Evolutionary conservation across 1,140 invertebrate genomes (phyloP).

Genomic region (Gonioctena quinquepunctata): DNA sequence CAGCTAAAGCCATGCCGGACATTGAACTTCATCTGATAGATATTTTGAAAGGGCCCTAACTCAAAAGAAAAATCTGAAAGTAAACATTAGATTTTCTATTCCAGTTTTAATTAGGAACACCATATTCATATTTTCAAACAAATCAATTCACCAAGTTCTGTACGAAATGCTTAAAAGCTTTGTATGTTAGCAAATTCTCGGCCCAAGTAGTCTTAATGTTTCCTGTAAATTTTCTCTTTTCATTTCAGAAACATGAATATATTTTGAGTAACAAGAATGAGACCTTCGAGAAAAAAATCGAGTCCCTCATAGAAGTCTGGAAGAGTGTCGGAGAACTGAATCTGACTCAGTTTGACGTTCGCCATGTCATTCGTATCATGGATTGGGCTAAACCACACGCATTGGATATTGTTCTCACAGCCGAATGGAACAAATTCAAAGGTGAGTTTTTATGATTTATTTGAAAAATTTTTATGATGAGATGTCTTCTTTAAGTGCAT

Average conservation of each 20-base stretch:
- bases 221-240: constrained; percentile 28
- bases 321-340: constrained; percentile 41
- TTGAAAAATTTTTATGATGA: constrained; percentile 2
- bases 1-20: too few species aligned
- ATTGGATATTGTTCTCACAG: constrained; percentile 51
- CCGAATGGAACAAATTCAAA: constrained; percentile 50
- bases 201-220: too few species aligned
- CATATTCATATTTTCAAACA: too few species aligned
- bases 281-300: constrained; percentile 45
- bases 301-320: constrained; percentile 51
- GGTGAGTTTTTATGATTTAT: constrained; percentile 37
- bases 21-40: too few species aligned
- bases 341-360: constrained; percentile 38
- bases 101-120: too few species aligned
- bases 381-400: constrained; percentile 53
- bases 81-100: too few species aligned
- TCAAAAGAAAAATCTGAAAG: too few species aligned
- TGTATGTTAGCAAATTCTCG: too few species aligned
- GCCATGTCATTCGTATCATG: constrained; percentile 46
- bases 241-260: constrained; percentile 49
- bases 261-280: constrained; percentile 47
- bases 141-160: too few species aligned
- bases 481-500: too few species aligned
- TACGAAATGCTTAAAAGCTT: too few species aligned
- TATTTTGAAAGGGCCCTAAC: too few species aligned